Conservation (phyloP, 2,888 invertebrate genomes). For the Eubasilissa splendida region DNA sequence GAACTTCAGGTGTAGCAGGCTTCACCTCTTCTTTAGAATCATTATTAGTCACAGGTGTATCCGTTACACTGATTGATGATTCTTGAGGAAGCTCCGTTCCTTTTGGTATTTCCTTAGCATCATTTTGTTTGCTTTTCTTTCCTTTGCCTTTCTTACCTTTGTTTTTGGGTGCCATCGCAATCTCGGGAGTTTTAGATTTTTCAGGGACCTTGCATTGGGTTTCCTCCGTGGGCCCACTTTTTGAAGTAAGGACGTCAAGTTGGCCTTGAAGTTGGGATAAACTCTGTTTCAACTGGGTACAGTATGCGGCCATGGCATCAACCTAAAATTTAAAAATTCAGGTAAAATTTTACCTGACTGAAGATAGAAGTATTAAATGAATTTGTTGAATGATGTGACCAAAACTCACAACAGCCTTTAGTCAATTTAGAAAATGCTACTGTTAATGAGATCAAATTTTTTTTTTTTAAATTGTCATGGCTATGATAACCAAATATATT, state of each 20-base stretch:
- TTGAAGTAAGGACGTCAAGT: slow-evolving; percentile 68
- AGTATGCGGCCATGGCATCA: slow-evolving; percentile 75
- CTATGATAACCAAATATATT: too few relatives aligned
- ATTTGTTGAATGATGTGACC: too few relatives aligned
- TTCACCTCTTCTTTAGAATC: neutral
- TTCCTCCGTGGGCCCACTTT: slow-evolving; percentile 48
- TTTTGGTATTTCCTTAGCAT: slow-evolving; percentile 42
- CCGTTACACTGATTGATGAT: neutral
- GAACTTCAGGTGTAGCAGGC: neutral
- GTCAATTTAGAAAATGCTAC: too few relatives aligned
- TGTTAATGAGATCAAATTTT: too few relatives aligned
- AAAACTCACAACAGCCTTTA: too few relatives aligned
- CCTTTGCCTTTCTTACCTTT: slow-evolving; percentile 57
- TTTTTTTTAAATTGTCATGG: too few relatives aligned
- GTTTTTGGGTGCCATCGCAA: slow-evolving; percentile 37
- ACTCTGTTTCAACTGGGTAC: slow-evolving; percentile 74
- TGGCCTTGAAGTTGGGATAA: slow-evolving; percentile 75
- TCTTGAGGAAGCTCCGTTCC: slow-evolving; percentile 17
- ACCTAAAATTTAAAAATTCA: slow-evolving; percentile 64
- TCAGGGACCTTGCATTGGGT: slow-evolving; percentile 61
- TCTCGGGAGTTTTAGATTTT: slow-evolving; percentile 52
- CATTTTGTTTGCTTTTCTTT: slow-evolving; percentile 60
- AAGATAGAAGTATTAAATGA: too few relatives aligned
- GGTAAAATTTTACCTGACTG: too few relatives aligned
- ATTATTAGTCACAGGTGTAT: neutral